Evolutionary conservation across 2,113 vertebrate genomes (phyloP), one percentile per base, ranked within the genome.

Genomic region (Xenotilapia flavipinnis): DNA sequence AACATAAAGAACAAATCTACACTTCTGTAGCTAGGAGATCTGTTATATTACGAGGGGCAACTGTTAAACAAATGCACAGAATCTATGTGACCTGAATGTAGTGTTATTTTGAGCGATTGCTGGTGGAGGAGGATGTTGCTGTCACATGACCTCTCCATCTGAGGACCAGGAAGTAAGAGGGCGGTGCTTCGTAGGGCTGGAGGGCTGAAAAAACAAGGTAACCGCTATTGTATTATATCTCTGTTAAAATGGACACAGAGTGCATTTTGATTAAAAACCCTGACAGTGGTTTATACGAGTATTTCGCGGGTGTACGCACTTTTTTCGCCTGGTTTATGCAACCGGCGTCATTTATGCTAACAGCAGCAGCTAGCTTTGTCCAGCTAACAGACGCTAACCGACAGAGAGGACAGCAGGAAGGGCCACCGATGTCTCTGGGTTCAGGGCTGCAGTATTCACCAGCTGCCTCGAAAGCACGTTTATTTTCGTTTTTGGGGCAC

Each of bases 111-210:
- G 9, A 47, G 23, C 6, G 42, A 12, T 17, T 19, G 23, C 9
- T 47, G 1, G 26, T 31, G 73, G 42, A 8, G 23, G 70, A 40
- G 4, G 53, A 56, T 26, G 17, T 23, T 19, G 5, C 8, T 23
- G 68, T 68, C n/a, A 94, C 88, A 5, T 95, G 95, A 94, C 86
- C 5, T 2, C n/a, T 53, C 9, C 19, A 21, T 17, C 77, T 23
- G 38, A 11, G 4, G 85, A 89, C 65, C 89, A 68, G 95, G 95
- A 95, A 94, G 89, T n/a, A 33, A 60, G 84, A 84, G 83, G 93
- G 90, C 80, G 88, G 89, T 14, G 88, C 77, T 83, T 60, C 10
- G 45, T 84, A 68, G 80, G 33, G 9, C 84, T 81, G 90, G 51
- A 80, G 90, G 81, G 21, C 62, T 65, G 62, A 83, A 79, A 85